Percentiles rank a stretch among this genome's conserved stretches.
Conservation (phyloP, 2,797 vertebrate genomes). For the Lateolabrax maculatus region DNA sequence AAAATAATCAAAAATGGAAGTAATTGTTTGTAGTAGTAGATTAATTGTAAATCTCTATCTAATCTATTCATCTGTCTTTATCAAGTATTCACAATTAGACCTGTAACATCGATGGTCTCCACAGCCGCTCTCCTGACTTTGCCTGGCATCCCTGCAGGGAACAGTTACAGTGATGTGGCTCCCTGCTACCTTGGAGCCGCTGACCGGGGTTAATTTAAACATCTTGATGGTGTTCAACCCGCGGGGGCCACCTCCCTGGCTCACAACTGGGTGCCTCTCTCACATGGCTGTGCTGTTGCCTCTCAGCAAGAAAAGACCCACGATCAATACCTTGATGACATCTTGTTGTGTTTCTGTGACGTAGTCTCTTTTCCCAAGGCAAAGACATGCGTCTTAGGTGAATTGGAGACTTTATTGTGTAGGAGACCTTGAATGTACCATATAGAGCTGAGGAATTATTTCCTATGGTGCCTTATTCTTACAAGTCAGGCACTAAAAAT, state of each 20-base stretch:
- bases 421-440: constrained; percentile 4
- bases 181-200: constrained; percentile 23
- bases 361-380: neutral
- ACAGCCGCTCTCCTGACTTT: constrained; percentile 7
- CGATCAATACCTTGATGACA: constrained; percentile 60
- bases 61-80: constrained; percentile 10
- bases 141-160: constrained; percentile 20
- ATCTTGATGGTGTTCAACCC: constrained; percentile 40
- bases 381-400: neutral
- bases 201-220: constrained; percentile 50
- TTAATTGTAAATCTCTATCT: constrained; percentile 1
- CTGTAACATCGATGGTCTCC: constrained; percentile 5
- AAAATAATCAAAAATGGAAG: neutral
- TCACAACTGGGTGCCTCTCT: constrained; percentile 31
- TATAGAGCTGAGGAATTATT: constrained; percentile 9
- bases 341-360: constrained; percentile 49
- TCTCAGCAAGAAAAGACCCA: constrained; percentile 42
- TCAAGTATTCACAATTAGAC: constrained; percentile 1
- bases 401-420: neutral
- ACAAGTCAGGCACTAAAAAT: constrained; percentile 6
- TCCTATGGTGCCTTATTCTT: constrained; percentile 6
- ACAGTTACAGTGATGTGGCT: constrained; percentile 23
- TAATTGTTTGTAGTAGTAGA: neutral
- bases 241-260: constrained; percentile 8
- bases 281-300: constrained; percentile 22